Conservation (phyloP, 2,888 invertebrate genomes). For the Congeria kusceri region DNA sequence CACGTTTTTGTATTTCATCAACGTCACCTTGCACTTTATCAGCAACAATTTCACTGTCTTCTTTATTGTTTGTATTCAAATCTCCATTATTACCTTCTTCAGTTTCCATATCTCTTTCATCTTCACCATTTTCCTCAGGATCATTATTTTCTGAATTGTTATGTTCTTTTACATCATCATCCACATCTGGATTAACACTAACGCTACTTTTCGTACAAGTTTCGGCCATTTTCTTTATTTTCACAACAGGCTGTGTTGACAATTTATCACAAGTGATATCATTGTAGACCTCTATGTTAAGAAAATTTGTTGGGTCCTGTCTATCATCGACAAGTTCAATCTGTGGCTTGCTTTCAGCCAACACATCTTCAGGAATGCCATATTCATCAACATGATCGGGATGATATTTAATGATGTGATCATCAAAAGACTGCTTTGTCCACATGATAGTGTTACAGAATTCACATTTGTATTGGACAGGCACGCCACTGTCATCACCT, state of each 20-base stretch:
- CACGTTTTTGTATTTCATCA: slow-evolving; percentile 7
- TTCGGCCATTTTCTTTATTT: slow-evolving; percentile 7
- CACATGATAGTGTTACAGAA: slow-evolving; percentile 37
- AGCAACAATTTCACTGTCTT: not conserved
- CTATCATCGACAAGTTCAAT: slow-evolving; percentile 35
- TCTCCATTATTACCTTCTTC: not conserved
- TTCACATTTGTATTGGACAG: slow-evolving; percentile 43
- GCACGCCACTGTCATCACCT: not conserved
- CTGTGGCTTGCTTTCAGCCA: slow-evolving; percentile 1
- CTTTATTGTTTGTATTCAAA: not conserved
- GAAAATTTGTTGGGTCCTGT: slow-evolving; percentile 25
- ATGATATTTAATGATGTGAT: slow-evolving; percentile 40
- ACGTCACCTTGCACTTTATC: not conserved
- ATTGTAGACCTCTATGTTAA: slow-evolving; percentile 25
- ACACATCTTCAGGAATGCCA: slow-evolving; percentile 17
- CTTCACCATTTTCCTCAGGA: not conserved
- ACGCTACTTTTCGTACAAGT: not conserved
- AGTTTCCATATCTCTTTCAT: not conserved
- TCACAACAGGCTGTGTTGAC: slow-evolving; percentile 32
- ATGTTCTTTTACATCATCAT: slow-evolving; percentile 6
- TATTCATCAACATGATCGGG: slow-evolving; percentile 34
- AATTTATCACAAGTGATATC: slow-evolving; percentile 22
- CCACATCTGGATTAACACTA: not conserved
- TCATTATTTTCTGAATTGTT: not conserved
- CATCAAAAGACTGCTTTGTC: slow-evolving; percentile 48